These are phyloP conservation scores for Bradypodion ventrale DNA, from an alignment of 2,797 vertebrate species.

Conservation along the genomic window DNA sequence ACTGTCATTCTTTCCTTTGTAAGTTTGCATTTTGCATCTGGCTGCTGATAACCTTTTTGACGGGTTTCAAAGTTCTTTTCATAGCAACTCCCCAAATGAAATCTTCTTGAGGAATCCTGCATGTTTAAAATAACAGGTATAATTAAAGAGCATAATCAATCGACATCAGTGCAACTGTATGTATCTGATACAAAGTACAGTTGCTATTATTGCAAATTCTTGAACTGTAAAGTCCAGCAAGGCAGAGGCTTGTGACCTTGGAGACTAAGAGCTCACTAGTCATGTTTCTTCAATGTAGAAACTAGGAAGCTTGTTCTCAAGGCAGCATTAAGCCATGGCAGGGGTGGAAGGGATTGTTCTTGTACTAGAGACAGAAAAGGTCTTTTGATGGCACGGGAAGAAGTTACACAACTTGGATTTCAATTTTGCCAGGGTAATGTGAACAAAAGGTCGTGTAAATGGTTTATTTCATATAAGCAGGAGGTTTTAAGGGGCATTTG, in stretches of 20 bases:
- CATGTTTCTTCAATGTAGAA: background rate
- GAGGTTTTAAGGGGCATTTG: background rate
- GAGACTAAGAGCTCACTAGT: background rate
- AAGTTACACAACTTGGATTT: too few relatives aligned
- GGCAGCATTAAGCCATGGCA: background rate
- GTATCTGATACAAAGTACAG: background rate
- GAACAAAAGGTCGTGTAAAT: background rate
- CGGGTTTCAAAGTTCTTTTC: slow-evolving; percentile 88
- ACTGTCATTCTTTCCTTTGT: slow-evolving; percentile 74
- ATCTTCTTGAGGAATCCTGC: slow-evolving; percentile 86
- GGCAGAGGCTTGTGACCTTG: background rate
- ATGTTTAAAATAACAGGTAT: background rate
- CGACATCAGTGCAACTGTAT: background rate
- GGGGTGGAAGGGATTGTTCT: background rate
- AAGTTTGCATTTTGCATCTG: slow-evolving; percentile 77
- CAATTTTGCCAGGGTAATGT: background rate
- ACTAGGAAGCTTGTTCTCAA: background rate
- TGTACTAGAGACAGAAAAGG: too few relatives aligned
- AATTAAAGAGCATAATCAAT: background rate
- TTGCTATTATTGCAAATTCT: too few relatives aligned
- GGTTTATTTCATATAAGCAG: too few relatives aligned
- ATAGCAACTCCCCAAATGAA: slow-evolving; percentile 88
- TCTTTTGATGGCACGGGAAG: background rate
- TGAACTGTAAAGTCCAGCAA: background rate
- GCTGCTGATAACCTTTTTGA: slow-evolving; percentile 76